phyloP scores from a whole-genome alignment of 1,140 invertebrate genomes.

The Nilaparvata lugens region DNA sequence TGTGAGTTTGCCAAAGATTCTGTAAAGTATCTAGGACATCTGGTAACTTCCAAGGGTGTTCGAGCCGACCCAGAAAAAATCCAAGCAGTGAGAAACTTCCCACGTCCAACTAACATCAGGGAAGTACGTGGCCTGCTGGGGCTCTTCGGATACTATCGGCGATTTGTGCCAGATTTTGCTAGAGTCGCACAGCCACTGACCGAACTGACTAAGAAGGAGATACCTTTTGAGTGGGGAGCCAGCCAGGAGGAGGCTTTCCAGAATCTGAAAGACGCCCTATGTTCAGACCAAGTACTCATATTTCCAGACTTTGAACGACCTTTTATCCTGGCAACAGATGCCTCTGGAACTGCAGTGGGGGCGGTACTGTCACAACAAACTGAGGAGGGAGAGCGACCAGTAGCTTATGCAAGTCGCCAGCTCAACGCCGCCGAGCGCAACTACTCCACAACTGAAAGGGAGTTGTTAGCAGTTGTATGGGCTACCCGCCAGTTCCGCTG shows the following conservation, averaged over 20 bases:
- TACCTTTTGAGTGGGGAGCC: too few relatives aligned
- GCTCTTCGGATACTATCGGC: too few relatives aligned
- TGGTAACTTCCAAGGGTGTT: too few relatives aligned
- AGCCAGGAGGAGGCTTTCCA: constrained; percentile 27
- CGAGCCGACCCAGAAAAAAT: constrained; percentile 36
- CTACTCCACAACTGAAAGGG: too few relatives aligned
- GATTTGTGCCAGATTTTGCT: constrained; percentile 34
- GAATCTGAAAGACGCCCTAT: constrained; percentile 32
- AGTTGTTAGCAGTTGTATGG: too few relatives aligned
- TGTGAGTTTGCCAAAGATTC: too few relatives aligned
- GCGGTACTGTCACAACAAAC: constrained; percentile 29
- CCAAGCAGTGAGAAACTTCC: constrained; percentile 31
- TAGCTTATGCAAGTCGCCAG: too few relatives aligned
- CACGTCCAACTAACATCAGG: constrained; percentile 34
- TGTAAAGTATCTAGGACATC: too few relatives aligned
- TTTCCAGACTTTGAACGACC: constrained; percentile 30
- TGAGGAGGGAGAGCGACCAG: constrained; percentile 20
- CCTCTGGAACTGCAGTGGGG: constrained; percentile 26
- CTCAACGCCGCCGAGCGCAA: too few relatives aligned
- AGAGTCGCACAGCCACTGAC: constrained; percentile 32
- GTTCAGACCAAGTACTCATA: constrained; percentile 30
- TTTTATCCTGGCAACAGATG: constrained; percentile 32
- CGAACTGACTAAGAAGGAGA: constrained; percentile 32
- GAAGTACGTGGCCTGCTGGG: too few relatives aligned
- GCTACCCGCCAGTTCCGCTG: constrained; percentile 21